Evolutionary conservation across 2,113 vertebrate species (phyloP).

Genomic region (Toxostoma redivivum): DNA sequence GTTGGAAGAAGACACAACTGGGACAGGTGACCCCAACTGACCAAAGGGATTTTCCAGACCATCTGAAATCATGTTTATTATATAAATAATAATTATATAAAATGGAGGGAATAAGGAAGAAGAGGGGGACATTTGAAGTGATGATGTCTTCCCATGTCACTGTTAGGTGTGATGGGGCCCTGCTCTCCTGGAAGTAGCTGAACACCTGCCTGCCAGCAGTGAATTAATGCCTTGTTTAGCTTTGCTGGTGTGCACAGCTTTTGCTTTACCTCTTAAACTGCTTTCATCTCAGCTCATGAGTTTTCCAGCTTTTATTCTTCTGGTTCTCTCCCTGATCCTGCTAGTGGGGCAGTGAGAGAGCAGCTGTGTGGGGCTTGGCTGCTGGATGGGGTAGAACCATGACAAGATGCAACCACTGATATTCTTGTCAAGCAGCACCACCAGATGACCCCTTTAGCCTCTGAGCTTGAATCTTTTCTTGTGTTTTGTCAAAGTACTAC

Average conservation of each 20-base stretch:
- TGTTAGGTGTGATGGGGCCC: accelerated
- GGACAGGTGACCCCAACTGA: neutral
- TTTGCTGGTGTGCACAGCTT: neutral
- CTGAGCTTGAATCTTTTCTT: neutral
- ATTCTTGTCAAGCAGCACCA: neutral
- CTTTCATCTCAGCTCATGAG: neutral
- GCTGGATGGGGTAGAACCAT: neutral
- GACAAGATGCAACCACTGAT: neutral
- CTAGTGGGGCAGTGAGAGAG: accelerated
- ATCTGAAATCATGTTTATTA: neutral
- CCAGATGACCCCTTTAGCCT: neutral
- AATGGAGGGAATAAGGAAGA: neutral
- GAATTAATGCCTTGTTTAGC: neutral
- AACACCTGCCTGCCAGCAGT: neutral
- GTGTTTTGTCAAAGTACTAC: neutral
- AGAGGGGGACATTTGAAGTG: neutral
- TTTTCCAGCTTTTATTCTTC: neutral
- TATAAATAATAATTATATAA: neutral
- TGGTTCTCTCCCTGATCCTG: neutral
- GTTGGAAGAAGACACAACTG: neutral
- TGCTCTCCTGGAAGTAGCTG: neutral
- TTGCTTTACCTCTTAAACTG: neutral
- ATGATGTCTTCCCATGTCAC: neutral
- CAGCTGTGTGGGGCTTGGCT: neutral
- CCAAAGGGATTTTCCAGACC: neutral